These are phyloP conservation scores for Mola mola DNA, from an alignment of 2,113 vertebrate species.

Conservation along the genomic window DNA sequence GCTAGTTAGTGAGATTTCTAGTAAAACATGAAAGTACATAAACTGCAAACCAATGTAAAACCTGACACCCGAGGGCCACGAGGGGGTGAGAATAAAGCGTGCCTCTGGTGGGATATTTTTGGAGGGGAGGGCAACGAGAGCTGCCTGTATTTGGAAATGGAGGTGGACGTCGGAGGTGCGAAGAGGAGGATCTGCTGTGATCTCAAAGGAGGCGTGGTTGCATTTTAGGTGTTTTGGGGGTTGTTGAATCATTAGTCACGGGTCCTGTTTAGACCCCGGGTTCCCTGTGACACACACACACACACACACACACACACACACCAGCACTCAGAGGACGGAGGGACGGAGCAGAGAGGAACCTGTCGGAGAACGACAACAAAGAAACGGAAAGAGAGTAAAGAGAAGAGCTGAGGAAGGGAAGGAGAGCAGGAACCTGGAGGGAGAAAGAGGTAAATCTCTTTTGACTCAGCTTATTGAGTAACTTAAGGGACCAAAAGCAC, in stretches of 20 bases:
- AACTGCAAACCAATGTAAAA: conserved; percentile 18
- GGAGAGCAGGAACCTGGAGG: conserved; percentile 20
- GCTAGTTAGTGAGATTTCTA: background rate
- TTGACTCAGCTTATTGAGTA: background rate
- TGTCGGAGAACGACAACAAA: conserved; percentile 38
- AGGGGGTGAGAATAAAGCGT: conserved; percentile 11
- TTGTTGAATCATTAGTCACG: conserved; percentile 55
- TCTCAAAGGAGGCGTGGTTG: conserved; percentile 7
- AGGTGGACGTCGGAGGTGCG: conserved; percentile 52
- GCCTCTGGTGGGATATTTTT: conserved; percentile 69
- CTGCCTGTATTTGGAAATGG: conserved; percentile 80
- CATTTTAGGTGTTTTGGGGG: conserved; percentile 2
- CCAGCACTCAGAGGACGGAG: conserved; percentile 61
- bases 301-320: conserved; percentile 21
- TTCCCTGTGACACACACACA: conserved; percentile 44
- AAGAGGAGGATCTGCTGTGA: conserved; percentile 31
- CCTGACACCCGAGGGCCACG: background rate
- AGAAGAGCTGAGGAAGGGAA: conserved; percentile 26
- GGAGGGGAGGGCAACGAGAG: conserved; percentile 58
- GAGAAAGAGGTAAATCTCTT: conserved; percentile 62
- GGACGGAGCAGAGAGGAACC: conserved; percentile 49
- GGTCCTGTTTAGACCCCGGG: conserved; percentile 42
- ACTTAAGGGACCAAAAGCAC: background rate
- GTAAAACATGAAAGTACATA: background rate
- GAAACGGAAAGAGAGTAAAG: conserved; percentile 28